phyloP scores from a whole-genome alignment of 2,888 invertebrate species.

The Trilocha varians region DNA sequence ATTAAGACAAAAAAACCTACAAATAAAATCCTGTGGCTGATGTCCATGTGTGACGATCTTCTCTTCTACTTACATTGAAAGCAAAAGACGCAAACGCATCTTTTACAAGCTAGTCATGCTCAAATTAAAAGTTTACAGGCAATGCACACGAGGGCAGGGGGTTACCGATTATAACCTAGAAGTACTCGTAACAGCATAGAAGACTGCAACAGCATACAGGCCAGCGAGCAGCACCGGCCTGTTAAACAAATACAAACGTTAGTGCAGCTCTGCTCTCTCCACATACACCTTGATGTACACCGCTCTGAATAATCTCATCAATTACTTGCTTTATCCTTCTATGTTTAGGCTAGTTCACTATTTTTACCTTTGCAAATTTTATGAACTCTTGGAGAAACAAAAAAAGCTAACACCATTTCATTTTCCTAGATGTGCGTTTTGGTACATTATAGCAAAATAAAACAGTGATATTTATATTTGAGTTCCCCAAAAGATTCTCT shows the following conservation, averaged over 20 bases:
- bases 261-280: slow-evolving; percentile 35
- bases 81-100: neutral
- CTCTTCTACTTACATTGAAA: slow-evolving; percentile 9
- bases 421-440: too few relatives aligned
- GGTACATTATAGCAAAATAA: too few relatives aligned
- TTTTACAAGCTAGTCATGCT: neutral
- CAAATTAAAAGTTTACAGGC: neutral
- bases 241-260: slow-evolving; percentile 67
- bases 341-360: too few relatives aligned
- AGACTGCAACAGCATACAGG: slow-evolving; percentile 71
- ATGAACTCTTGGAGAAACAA: too few relatives aligned
- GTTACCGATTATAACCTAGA: slow-evolving; percentile 54
- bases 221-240: slow-evolving; percentile 72
- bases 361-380: too few relatives aligned
- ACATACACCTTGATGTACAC: neutral
- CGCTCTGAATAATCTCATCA: neutral
- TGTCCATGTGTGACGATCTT: slow-evolving; percentile 19
- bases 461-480: too few relatives aligned
- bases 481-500: too few relatives aligned
- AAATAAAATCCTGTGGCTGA: neutral
- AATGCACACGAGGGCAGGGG: slow-evolving; percentile 34
- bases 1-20: neutral
- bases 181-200: slow-evolving; percentile 52
- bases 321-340: too few relatives aligned
- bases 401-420: too few relatives aligned